Conservation (phyloP, 92 coral and sea anemone species). For the Micromussa lordhowensis region DNA sequence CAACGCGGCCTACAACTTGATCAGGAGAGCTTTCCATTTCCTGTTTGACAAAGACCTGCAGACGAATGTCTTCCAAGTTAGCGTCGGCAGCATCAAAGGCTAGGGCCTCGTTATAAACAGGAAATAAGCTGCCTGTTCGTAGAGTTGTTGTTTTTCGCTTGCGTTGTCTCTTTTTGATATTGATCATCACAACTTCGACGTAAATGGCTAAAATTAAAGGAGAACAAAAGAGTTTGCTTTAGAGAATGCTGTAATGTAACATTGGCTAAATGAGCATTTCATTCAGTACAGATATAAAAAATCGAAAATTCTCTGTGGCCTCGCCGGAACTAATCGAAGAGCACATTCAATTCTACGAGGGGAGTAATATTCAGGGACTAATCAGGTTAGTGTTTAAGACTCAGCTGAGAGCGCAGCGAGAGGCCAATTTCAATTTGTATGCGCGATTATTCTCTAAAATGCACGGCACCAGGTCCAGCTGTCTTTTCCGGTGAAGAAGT, state of each 20-base stretch:
- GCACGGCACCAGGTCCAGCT: no score
- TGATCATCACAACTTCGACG: constrained; percentile 89
- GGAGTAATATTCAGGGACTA: no score
- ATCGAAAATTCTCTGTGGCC: no score
- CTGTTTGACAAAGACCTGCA: constrained; percentile 94
- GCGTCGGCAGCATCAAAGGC: constrained; percentile 93
- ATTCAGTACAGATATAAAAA: no score
- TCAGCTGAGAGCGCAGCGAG: no score
- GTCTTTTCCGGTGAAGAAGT: no score
- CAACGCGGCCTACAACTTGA: constrained; percentile 92
- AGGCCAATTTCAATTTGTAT: no score
- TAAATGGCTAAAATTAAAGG: constrained; percentile 76
- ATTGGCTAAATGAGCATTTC: no score
- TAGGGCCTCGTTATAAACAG: constrained; percentile 98
- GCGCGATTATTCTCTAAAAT: no score
- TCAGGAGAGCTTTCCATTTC: constrained; percentile 91
- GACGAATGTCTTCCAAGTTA: constrained; percentile 82
- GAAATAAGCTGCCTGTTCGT: constrained; percentile 84
- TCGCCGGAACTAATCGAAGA: no score
- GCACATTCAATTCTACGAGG: no score
- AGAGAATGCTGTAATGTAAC: neutral
- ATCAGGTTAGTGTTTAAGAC: no score
- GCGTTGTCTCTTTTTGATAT: constrained; percentile 81
- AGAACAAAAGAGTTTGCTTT: neutral
- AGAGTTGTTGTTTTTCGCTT: constrained; percentile 92